Conservation (phyloP, 2,113 vertebrate species). For the Clinocottus analis region DNA sequence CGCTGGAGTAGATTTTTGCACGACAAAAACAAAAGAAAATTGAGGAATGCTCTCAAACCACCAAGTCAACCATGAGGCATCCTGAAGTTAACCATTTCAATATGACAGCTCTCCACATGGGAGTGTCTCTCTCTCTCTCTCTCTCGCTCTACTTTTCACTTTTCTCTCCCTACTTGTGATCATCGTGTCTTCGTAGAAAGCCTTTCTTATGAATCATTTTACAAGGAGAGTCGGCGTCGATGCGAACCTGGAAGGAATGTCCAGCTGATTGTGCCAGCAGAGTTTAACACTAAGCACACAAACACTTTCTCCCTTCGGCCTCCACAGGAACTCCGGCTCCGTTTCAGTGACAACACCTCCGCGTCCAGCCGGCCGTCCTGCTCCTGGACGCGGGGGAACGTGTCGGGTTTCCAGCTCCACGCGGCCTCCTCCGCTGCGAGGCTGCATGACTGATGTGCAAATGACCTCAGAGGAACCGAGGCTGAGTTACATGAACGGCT, state of each 20-base stretch:
- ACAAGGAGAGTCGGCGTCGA: conserved; percentile 17
- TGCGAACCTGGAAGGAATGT: conserved; percentile 23
- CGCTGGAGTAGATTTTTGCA: background rate
- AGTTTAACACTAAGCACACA: background rate
- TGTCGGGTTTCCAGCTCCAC: no score
- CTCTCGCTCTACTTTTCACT: background rate
- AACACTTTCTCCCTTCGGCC: background rate
- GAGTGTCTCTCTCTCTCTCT: background rate
- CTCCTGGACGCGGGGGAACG: background rate
- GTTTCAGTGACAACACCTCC: background rate
- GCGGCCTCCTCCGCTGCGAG: no score
- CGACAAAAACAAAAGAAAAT: background rate
- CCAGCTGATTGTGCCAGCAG: background rate
- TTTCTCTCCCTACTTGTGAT: background rate
- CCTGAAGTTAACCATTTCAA: conserved; percentile 22
- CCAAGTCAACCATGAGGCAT: conserved; percentile 2
- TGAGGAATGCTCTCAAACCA: background rate
- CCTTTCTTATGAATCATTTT: conserved; percentile 25
- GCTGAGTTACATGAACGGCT: background rate
- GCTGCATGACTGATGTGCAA: background rate
- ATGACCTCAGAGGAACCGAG: conserved; percentile 39
- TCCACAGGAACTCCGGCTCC: no score
- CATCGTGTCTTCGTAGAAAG: background rate
- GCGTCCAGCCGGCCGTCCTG: no score
- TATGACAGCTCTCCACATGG: conserved; percentile 5